phyloP scores from a whole-genome alignment of 2,113 vertebrate genomes.

The Balaenoptera acutorostrata region DNA sequence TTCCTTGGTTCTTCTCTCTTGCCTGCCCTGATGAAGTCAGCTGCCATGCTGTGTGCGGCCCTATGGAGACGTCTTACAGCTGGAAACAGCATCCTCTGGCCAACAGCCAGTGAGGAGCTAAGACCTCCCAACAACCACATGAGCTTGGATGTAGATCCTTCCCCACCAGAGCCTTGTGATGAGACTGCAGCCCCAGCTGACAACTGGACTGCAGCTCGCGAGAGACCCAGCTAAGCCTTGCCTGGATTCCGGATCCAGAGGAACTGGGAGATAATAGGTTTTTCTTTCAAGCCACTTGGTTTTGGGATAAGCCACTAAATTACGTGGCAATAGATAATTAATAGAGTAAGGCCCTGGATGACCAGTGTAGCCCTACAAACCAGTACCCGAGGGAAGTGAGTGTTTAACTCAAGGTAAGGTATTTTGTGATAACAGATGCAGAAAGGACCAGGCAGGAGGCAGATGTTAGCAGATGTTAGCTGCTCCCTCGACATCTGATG shows the following conservation, averaged over 20 bases:
- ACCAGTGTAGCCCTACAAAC: fast-evolving
- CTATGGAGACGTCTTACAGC: fast-evolving
- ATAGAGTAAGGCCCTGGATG: fast-evolving
- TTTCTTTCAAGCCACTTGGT: not conserved
- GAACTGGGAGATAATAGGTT: fast-evolving
- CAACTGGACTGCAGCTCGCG: fast-evolving
- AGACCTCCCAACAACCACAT: fast-evolving
- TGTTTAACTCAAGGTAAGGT: fast-evolving
- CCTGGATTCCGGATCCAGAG: fast-evolving
- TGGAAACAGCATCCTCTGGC: not conserved
- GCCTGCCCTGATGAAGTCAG: too few relatives aligned
- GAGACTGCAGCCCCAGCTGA: not conserved
- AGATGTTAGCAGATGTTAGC: not conserved
- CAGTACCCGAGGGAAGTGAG: fast-evolving
- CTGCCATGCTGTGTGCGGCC: fast-evolving
- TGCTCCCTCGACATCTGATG: not conserved
- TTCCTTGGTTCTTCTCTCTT: not conserved
- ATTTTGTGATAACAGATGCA: fast-evolving
- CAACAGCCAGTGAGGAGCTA: not conserved
- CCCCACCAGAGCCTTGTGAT: fast-evolving
- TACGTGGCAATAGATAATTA: fast-evolving
- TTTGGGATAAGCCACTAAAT: not conserved
- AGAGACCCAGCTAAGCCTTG: not conserved
- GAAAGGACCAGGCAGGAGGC: not conserved
- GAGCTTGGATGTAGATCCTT: not conserved